Percentiles rank a stretch among this genome's conserved stretches.
Conservation (phyloP, 2,113 vertebrate genomes). For the Tichodroma muraria region DNA sequence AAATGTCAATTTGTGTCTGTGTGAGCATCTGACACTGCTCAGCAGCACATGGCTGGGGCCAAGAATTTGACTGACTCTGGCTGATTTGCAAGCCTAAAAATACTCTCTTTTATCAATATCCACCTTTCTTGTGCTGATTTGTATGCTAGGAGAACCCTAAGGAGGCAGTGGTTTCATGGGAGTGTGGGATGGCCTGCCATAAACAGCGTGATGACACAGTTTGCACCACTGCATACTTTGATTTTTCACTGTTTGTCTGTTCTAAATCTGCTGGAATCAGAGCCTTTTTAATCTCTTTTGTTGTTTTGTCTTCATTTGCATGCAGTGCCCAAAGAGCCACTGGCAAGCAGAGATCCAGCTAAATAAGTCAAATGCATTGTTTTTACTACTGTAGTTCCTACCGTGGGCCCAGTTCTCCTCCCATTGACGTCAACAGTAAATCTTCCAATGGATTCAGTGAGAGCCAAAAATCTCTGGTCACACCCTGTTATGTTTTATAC, state of each 20-base stretch:
- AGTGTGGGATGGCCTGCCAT: conserved; percentile 29
- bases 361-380: conserved; percentile 9
- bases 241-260: conserved; percentile 34
- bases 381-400: conserved; percentile 27
- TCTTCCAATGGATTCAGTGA: conserved; percentile 36
- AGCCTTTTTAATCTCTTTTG: conserved; percentile 6
- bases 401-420: not conserved
- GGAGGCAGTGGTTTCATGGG: not conserved
- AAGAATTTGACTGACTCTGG: conserved; percentile 51
- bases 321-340: conserved; percentile 5
- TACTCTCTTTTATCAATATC: conserved; percentile 67
- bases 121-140: conserved; percentile 48
- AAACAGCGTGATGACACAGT: conserved; percentile 3
- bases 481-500: not conserved
- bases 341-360: not conserved
- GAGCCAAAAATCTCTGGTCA: conserved; percentile 34
- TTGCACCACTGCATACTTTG: conserved; percentile 5
- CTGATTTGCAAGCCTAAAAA: conserved; percentile 61
- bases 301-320: conserved; percentile 25
- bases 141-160: conserved; percentile 36
- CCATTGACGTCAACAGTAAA: conserved; percentile 37
- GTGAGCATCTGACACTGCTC: conserved; percentile 58
- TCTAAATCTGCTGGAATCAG: conserved; percentile 15
- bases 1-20: conserved; percentile 61
- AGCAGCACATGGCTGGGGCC: conserved; percentile 49